Evolutionary conservation across 1,140 invertebrate genomes (phyloP), one percentile per base, ranked within the genome.

Genomic region (Brachionus rubens): DNA sequence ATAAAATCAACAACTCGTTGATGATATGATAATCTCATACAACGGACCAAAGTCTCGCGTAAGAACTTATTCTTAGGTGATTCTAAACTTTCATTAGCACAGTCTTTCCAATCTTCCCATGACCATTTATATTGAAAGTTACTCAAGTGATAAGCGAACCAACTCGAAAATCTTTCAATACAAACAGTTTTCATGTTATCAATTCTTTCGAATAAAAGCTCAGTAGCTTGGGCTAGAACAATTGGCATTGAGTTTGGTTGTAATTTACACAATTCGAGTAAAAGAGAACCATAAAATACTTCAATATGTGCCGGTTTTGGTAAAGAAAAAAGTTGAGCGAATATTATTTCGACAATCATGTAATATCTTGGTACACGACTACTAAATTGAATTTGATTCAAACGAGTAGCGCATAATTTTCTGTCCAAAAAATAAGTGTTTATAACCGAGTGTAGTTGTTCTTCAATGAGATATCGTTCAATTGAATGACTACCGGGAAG

Each of bases 121-220:
- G 91, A 94, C 96, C 96, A 99, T 65, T 93, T 89, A 81, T 96
- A 98, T 84, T 98, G 94, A 81, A 99, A 99, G 86, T 99, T 99
- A 82, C 95, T 98, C 83, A 99, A 87, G 86, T 99, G 96, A 82
- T 98, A 99, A 0, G 93, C 89, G 86, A 99, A 99, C 96, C 96
- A 99, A 81, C 90, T 91, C 2, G 93, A 91, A 85, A 99, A 96
- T 79, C 95, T 90, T 83, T 99, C 95, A 85, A 99, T 94, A 82
- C 94, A 95, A 3, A 92, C 89, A 1, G 92, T 90, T 82, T 98
- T 96, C 96, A 99, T 98, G 9, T 91, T 90, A 81, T 98, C 94
- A 81, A 98, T 91, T 79, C 96, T 88, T 83, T 95, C 90, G 82
- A 96, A 99, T 21, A 99, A 83, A 80, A 99, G 91, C 86, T 98